phyloP scores from a whole-genome alignment of 2,797 vertebrate species.

The Xenopus petersii region DNA sequence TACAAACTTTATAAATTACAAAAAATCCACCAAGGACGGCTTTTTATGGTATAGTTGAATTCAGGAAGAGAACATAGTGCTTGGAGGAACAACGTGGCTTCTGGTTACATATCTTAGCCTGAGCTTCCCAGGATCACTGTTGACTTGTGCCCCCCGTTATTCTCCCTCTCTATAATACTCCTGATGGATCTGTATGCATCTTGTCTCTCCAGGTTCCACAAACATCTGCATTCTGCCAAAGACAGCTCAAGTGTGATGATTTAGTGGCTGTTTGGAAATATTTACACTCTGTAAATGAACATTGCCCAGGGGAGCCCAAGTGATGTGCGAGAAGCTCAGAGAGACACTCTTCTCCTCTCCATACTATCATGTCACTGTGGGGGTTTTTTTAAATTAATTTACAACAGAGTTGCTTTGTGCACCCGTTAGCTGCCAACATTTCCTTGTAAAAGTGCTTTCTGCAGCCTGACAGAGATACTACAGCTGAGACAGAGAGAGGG shows the following conservation, averaged over 20 bases:
- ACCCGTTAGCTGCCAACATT: conserved; percentile 25
- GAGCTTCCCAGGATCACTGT: no score
- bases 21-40: no score
- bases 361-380: conserved; percentile 20
- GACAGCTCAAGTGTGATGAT: conserved; percentile 32
- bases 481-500: not conserved
- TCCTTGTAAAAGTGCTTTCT: not conserved
- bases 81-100: no score
- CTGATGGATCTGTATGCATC: not conserved
- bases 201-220: not conserved
- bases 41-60: no score
- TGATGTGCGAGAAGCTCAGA: conserved; percentile 22
- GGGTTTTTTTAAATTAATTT: conserved; percentile 37
- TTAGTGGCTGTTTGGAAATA: conserved; percentile 45
- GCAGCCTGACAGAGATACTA: not conserved
- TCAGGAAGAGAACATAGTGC: no score
- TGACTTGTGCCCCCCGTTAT: no score
- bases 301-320: conserved; percentile 36
- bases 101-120: no score
- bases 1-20: no score
- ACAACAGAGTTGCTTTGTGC: conserved; percentile 10
- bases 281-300: conserved; percentile 46
- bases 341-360: conserved; percentile 33
- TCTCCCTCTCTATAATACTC: no score
- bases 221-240: conserved; percentile 15